phyloP scores from a whole-genome alignment of 1,140 invertebrate genomes.

The Tachypleus tridentatus region DNA sequence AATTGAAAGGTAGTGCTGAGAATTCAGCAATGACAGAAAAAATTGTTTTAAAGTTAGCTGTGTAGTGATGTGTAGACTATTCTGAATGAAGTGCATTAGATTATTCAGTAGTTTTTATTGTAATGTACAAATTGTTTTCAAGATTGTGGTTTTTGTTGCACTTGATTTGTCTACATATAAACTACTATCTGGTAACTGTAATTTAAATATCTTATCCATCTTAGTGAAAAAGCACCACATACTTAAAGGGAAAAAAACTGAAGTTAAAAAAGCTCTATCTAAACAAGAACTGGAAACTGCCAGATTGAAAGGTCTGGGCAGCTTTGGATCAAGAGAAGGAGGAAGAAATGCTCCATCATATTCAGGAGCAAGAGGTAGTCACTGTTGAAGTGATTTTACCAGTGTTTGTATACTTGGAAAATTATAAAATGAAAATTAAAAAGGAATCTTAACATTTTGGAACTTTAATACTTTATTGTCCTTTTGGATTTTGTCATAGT shows the following conservation, averaged over 20 bases:
- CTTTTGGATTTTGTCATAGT: no score
- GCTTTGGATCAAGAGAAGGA: constrained; percentile 17
- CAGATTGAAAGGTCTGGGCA: constrained; percentile 18
- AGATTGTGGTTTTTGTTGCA: no score
- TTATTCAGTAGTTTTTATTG: no score
- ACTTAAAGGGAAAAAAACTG: constrained; percentile 35
- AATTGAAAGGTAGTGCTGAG: no score
- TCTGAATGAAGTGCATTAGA: no score
- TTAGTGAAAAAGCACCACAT: constrained; percentile 35
- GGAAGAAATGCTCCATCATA: constrained; percentile 8
- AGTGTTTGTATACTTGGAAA: neutral
- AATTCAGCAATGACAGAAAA: no score
- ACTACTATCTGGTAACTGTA: no score
- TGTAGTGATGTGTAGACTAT: no score
- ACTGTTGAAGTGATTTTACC: neutral
- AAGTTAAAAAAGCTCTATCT: constrained; percentile 42
- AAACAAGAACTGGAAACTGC: constrained; percentile 36
- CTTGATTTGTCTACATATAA: no score
- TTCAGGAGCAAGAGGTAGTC: neutral
- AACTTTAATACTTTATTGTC: neutral
- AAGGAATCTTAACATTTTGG: neutral
- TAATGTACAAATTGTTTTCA: no score
- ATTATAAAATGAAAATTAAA: neutral
- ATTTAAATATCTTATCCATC: constrained; percentile 6
- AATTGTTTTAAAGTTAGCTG: no score